Conservation (phyloP, 1,140 invertebrate species). For the Phymastichus coffea region DNA sequence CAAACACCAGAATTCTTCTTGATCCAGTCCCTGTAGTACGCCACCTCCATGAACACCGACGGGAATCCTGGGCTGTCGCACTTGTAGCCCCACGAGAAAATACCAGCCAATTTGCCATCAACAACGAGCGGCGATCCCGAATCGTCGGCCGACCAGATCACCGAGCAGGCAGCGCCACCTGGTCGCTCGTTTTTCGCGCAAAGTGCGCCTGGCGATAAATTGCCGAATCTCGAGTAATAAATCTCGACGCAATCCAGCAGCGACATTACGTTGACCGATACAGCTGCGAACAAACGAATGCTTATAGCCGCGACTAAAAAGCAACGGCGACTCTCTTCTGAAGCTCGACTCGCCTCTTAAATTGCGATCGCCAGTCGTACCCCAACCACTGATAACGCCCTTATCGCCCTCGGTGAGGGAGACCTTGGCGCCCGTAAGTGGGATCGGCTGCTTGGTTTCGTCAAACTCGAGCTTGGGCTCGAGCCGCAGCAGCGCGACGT, state of each 20-base stretch:
- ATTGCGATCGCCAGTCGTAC: too few relatives aligned
- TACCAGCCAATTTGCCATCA: background rate
- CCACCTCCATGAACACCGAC: background rate
- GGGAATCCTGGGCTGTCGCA: background rate
- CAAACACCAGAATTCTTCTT: background rate
- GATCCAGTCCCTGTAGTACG: slow-evolving; percentile 1
- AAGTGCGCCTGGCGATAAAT: background rate
- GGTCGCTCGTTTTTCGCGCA: background rate
- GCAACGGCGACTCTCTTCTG: background rate
- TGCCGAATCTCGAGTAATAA: background rate
- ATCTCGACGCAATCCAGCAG: background rate
- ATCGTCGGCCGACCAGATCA: too few relatives aligned
- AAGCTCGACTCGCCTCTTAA: too few relatives aligned
- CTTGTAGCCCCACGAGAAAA: background rate
- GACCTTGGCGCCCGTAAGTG: background rate
- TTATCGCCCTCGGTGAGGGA: background rate
- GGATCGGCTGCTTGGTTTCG: background rate
- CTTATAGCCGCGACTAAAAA: background rate
- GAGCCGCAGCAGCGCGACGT: background rate
- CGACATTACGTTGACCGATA: too few relatives aligned
- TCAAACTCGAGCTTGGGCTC: background rate
- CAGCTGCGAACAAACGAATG: too few relatives aligned
- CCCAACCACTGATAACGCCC: background rate
- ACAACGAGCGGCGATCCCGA: background rate
- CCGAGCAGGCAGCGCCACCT: background rate